Percentiles rank a stretch among this genome's conserved stretches.
Evolutionary conservation across 2,888 invertebrate genomes (phyloP).

Genomic region (Microlaimidae sp.): DNA sequence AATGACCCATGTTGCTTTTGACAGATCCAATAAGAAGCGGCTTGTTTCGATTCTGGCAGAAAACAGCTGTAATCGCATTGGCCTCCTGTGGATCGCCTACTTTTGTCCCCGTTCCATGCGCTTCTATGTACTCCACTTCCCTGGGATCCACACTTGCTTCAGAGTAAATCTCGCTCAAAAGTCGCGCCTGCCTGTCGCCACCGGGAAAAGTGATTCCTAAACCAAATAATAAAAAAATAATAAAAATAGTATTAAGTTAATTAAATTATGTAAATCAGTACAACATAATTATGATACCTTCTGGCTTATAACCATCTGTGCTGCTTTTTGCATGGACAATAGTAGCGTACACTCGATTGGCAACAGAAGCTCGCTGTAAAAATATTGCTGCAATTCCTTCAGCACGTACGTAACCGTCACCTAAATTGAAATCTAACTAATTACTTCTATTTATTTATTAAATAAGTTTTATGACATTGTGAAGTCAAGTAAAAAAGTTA

Average conservation of each 20-base stretch:
- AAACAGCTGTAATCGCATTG: constrained; percentile 75
- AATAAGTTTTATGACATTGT: no score
- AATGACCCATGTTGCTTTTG: constrained; percentile 96
- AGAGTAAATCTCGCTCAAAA: constrained; percentile 56
- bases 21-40: constrained; percentile 84
- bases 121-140: constrained; percentile 77
- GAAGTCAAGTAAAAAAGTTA: no score
- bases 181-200: constrained; percentile 50
- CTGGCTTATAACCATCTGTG: constrained; percentile 75
- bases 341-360: constrained; percentile 31
- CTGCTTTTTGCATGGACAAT: constrained; percentile 67
- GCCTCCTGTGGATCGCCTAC: constrained; percentile 96
- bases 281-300: no score
- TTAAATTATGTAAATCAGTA: no score
- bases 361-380: constrained; percentile 28
- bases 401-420: constrained; percentile 35
- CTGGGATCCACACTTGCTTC: constrained; percentile 52
- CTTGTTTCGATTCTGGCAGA: constrained; percentile 57
- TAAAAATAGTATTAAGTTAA: no score
- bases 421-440: no score
- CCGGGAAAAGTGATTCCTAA: constrained; percentile 42
- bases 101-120: constrained; percentile 96
- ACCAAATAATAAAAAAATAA: not conserved
- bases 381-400: constrained; percentile 33
- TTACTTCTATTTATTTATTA: no score